Conservation (phyloP, 2,797 vertebrate genomes). For the Prionace glauca region DNA sequence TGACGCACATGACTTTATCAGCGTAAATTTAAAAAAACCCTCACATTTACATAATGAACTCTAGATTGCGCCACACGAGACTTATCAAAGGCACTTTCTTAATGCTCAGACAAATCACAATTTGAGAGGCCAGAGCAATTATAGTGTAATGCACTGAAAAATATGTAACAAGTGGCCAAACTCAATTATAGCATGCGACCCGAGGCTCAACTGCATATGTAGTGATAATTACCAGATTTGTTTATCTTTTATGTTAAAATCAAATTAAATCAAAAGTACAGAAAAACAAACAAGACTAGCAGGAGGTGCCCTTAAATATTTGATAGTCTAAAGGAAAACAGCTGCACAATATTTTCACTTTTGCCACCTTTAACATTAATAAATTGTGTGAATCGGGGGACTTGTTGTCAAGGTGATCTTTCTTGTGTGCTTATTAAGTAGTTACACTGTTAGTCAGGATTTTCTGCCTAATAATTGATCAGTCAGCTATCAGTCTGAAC, state of each 20-base stretch:
- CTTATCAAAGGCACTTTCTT: neutral
- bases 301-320: neutral
- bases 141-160: neutral
- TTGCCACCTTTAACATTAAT: neutral
- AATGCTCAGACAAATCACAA: neutral
- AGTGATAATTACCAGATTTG: neutral
- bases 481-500: neutral
- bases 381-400: neutral
- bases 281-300: neutral
- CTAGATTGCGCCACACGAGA: neutral
- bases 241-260: neutral
- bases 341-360: neutral
- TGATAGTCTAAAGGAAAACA: neutral
- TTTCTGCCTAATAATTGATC: neutral
- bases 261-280: neutral
- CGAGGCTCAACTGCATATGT: neutral
- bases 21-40: neutral
- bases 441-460: neutral
- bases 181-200: neutral
- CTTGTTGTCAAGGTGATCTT: neutral
- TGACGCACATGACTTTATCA: neutral
- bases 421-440: neutral
- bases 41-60: neutral
- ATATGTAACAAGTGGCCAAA: neutral
- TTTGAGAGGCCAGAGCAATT: neutral